Evolutionary conservation across 2,888 invertebrate species (phyloP), one percentile per base, ranked within the genome.

Genomic region (Cantharis rufa): DNA sequence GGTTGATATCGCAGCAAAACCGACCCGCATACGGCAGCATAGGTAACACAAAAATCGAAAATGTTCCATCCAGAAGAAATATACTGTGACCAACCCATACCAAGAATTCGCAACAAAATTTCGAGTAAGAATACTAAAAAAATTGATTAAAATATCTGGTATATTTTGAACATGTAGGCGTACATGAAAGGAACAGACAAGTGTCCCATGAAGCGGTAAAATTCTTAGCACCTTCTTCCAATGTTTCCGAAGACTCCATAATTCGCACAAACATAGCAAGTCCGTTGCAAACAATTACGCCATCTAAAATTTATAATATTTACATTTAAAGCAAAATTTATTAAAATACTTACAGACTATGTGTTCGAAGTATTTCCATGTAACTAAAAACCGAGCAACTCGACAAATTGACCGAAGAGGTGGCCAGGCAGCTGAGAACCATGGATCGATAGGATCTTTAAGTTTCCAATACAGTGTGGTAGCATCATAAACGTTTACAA

Each of bases 11-110:
- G 89, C 48, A 95, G 90, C 69, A 92, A 88, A 73, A 93, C 90
- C 0, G 94, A 92, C 0, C 95, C 95, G 78, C 92, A 87, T 7
- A 94, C 85, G 1, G 93, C 92, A 80, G 92, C 89, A 80, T 94
- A 83, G 0, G 94, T 94, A 4, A 93, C 93, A 72, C 91, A 89
- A 69, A 94, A 87, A 86, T 95, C 96, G 86, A 93, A 96, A 82
- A 94, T 90, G 87, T 96, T 96, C 96, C 96, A 96, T 0, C 95
- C 95, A 63, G 94, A 94, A 79, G 92, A 92, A 77, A 95, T 91
- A 86, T 96, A 96, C 78, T 91, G 91, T 3, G 88, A 85, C 81
- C 93, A 90, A 2, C 96, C 96, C 61, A 93, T 88, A 1, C 94
- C 94, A 84, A 94, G 88, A 82, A 95, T 91, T 83, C 95, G 94